Base-by-base conservation (phyloP, 2,888 invertebrate species). In the Colostygia pectinataria region DNA sequence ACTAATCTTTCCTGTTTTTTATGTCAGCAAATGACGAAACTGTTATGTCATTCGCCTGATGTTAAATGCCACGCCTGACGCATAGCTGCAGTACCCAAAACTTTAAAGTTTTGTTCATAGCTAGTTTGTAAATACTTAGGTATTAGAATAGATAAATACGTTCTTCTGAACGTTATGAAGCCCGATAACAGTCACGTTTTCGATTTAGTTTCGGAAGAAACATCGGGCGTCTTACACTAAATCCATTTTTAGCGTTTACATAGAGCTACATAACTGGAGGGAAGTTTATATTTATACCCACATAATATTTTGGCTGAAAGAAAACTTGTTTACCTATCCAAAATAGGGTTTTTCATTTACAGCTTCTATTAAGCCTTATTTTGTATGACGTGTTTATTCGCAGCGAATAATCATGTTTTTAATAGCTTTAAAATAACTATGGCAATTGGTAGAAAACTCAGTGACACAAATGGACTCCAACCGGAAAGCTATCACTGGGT, bases 141-240 rank as follows among this genome's bases (percentile, higher is more conserved):
- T 20, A 2, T 20, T 12, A 5, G 12, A n/a, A n/a, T 12, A 33
- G 14, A 10, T 36, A 13, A 9, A 25, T 40, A 38, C 24, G 41
- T 37, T 45, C 29, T 42, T 23, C 27, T 29, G 15, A 52, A 33
- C 40, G 42, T 42, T 8, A 24, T 31, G 42, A 39, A 46, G 52
- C 42, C 38, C 38, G 52, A 46, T 52, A 52, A 39, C 42, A 52
- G 52, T 46, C 52, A 52, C 52, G 52, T 52, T 52, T 52, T 52
- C 46, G 46, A 52, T 52, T 52, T 46, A 52, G 52, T 52, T 52
- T 42, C 24, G 38, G 42, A 39, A 50, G 40, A 36, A 52, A 52
- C 46, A 46, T 52, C 46, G 41, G 34, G 42, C 46, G 42, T 34
- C 37, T 42, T 46, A 20, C 36, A 45, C 41, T 46, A 41, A 37